These are phyloP conservation scores for Tretioscincus oriximinensis DNA, from an alignment of 2,113 vertebrate genomes.

Conservation along the genomic window DNA sequence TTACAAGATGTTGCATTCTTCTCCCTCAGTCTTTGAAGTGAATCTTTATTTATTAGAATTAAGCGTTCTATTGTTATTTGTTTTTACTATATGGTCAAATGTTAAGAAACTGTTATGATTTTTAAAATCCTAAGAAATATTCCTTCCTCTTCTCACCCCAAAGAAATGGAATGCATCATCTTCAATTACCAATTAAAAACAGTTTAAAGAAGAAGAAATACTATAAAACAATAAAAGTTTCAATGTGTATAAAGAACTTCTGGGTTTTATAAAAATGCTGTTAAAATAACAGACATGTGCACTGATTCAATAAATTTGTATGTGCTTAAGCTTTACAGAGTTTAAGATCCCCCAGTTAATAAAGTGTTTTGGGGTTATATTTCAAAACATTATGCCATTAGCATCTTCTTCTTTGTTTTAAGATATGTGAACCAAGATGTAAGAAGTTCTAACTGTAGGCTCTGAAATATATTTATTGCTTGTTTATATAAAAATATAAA, in stretches of 20 bases:
- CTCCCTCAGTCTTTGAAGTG: too few relatives aligned
- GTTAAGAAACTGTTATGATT: too few relatives aligned
- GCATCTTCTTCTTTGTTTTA: conserved; percentile 33
- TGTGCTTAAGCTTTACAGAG: not conserved
- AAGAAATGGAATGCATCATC: too few relatives aligned
- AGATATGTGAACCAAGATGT: conserved; percentile 13
- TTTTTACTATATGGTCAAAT: too few relatives aligned
- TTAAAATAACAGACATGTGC: not conserved
- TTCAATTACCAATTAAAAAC: too few relatives aligned
- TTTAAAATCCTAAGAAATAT: too few relatives aligned
- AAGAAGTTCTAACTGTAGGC: conserved; percentile 53
- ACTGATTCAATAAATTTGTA: not conserved
- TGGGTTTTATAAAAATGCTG: not conserved
- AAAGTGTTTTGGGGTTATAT: not conserved
- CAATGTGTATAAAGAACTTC: too few relatives aligned
- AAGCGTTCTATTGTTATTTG: too few relatives aligned
- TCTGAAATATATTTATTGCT: conserved; percentile 58
- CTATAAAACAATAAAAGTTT: not conserved
- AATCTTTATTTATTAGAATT: too few relatives aligned
- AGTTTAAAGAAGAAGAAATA: too few relatives aligned
- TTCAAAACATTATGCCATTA: not conserved
- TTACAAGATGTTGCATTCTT: too few relatives aligned
- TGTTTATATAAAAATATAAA: conserved; percentile 56
- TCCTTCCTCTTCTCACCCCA: too few relatives aligned
- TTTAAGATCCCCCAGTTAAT: not conserved